Base-by-base conservation (phyloP, 2,113 vertebrate genomes). In the Myrmecophaga tridactyla region DNA sequence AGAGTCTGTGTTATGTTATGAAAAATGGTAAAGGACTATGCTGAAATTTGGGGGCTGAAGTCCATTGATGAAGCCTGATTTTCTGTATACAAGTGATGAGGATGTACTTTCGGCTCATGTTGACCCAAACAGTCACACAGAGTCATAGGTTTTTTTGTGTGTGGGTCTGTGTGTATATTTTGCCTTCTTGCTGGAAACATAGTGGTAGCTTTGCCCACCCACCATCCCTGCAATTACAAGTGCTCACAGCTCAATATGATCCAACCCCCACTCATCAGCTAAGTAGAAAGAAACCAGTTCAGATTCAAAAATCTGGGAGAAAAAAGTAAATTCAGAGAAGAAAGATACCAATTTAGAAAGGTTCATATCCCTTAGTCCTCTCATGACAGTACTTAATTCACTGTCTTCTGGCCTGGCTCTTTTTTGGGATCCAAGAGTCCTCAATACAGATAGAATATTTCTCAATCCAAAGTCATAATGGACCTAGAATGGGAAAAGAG, bases 401-500 rank as follows among this genome's bases (percentile, higher is more conserved):
- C 97, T 97, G 20, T 99, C 98, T 95, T 97, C 95, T 25, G 98
- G 98, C 85, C 98, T 98, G 77, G 98, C 98, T 95, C 98, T 98
- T 91, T 99, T 99, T n/a, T 99, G 98, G 95, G 98, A 27, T 86
- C 98, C 98, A 34, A 99, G 98, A 65, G 98, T 98, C 67, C 98
- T 98, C 95, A 99, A 70, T 6, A 99, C 98, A 43, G 98, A 99
- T 20, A 99, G 98, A 60, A 99, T 99, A 97, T 99, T 99, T 95
- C 98, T 98, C 97, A 99, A 80, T 63, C 98, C 98, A 96, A 99
- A 99, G 87, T 99, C 98, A 91, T 99, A 99, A 96, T 99, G 98
- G 75, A 99, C 98, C 98, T 99, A 97, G 39, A 69, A 95, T 62
- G 7, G 20, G 53, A 43, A 39, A 80, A 75, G 48, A 17, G 9